phyloP scores from a whole-genome alignment of 1,140 invertebrate species.

The Lepidurus couesii region DNA sequence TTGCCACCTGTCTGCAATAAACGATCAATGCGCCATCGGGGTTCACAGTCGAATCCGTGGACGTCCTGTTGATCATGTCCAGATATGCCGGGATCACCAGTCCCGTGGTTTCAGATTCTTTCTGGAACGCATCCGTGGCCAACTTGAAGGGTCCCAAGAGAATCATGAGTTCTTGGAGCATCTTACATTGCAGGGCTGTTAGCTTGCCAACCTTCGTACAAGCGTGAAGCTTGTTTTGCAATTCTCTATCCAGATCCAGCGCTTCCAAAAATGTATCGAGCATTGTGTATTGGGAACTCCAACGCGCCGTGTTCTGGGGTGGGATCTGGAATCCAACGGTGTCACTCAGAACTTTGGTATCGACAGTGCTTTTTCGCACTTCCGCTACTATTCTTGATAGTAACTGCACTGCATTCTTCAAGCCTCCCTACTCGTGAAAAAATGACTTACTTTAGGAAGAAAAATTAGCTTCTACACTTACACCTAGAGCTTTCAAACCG shows the following conservation, averaged over 20 bases:
- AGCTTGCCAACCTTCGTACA: neutral
- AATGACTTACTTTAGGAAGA: neutral
- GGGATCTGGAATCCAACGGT: neutral
- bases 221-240: neutral
- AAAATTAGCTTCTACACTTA: neutral
- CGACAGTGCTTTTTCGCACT: neutral
- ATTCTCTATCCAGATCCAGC: neutral
- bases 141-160: neutral
- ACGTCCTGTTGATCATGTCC: neutral
- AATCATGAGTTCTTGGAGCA: neutral
- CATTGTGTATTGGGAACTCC: slow-evolving; percentile 24
- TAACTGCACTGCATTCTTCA: neutral
- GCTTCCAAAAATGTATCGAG: neutral
- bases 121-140: neutral
- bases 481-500: neutral
- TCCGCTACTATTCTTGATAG: slow-evolving; percentile 25
- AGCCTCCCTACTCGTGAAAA: neutral
- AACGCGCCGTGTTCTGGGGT: neutral
- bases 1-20: neutral
- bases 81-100: neutral
- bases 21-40: neutral
- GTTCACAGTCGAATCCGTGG: neutral
- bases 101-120: neutral
- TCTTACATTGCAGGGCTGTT: neutral
- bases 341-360: neutral